A percentile compares a stretch with the other conserved stretches of the same genome.
Conservation (phyloP, 1,140 invertebrate species). For the Bombus haemorrhoidalis region DNA sequence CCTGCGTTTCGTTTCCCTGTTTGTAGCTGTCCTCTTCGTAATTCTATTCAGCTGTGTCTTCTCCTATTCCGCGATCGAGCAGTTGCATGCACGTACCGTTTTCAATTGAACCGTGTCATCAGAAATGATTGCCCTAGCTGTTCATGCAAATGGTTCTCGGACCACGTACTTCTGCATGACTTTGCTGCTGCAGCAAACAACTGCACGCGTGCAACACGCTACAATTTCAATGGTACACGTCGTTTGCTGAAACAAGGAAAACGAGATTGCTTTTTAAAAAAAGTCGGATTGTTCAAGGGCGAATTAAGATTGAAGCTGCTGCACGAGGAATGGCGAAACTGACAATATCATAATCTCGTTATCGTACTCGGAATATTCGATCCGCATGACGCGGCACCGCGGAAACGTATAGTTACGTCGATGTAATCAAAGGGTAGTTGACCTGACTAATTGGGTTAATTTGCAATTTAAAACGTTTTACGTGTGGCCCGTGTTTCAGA, state of each 20-base stretch:
- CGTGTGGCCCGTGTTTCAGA: not conserved
- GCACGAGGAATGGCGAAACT: not conserved
- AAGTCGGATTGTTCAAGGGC: no score
- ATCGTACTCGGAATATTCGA: not conserved
- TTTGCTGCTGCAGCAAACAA: conserved; percentile 4
- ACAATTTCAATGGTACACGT: not conserved
- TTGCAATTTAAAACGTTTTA: conserved; percentile 33
- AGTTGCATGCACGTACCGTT: conserved; percentile 54
- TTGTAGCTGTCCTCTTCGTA: not conserved
- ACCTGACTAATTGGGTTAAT: conserved; percentile 34
- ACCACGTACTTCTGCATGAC: conserved; percentile 47
- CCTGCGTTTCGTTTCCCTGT: not conserved
- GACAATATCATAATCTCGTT: not conserved
- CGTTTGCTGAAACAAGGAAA: not conserved
- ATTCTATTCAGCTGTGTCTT: not conserved
- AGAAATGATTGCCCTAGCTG: conserved; percentile 73
- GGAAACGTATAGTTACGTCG: not conserved
- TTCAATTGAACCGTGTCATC: conserved; percentile 73
- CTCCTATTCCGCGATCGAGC: not conserved
- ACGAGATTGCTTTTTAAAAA: no score
- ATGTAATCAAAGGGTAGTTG: not conserved
- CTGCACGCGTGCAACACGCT: not conserved
- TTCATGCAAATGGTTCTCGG: conserved; percentile 64
- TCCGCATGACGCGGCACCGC: not conserved
- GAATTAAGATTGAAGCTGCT: no score